Percentiles rank a stretch among this genome's conserved stretches.
These are phyloP conservation scores for Drosophila pachea DNA, from an alignment of 1,140 invertebrate genomes.

Conservation along the genomic window DNA sequence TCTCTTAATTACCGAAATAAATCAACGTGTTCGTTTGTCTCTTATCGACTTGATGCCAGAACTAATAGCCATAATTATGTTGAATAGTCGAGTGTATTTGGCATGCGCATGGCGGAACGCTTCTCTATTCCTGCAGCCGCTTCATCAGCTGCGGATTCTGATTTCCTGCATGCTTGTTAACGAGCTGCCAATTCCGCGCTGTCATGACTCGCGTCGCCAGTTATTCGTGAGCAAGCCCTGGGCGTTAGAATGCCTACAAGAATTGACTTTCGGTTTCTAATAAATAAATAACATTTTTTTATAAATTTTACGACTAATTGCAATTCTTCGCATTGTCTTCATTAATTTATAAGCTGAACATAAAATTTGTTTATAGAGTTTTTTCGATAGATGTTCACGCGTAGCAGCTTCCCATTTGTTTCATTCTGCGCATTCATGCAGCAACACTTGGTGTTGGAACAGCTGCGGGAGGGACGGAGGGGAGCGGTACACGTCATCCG, in stretches of 20 bases:
- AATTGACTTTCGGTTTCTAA: constrained; percentile 2
- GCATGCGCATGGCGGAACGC: no score
- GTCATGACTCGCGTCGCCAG: constrained; percentile 23
- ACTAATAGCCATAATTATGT: constrained; percentile 12
- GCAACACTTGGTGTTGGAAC: not conserved
- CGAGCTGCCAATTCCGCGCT: constrained; percentile 16
- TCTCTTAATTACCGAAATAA: constrained; percentile 13
- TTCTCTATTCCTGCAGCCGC: no score
- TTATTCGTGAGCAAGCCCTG: constrained; percentile 2
- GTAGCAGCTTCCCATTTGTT: constrained; percentile 17
- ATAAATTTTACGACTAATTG: constrained; percentile 7
- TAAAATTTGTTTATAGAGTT: constrained; percentile 19
- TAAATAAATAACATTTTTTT: not conserved
- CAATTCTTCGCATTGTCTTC: constrained; percentile 33
- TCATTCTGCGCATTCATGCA: constrained; percentile 34
- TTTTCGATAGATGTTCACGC: constrained; percentile 6
- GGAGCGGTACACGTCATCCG: no score
- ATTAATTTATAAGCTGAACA: constrained; percentile 22
- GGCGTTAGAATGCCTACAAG: not conserved
- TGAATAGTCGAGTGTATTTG: constrained; percentile 1
- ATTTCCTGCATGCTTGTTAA: constrained; percentile 22
- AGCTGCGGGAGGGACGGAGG: no score
- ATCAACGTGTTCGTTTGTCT: constrained; percentile 16
- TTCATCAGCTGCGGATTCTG: constrained; percentile 3
- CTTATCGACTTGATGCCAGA: not conserved